Evolutionary conservation across 2,888 invertebrate genomes (phyloP).

Genomic region (Ganaspis brasiliensis): DNA sequence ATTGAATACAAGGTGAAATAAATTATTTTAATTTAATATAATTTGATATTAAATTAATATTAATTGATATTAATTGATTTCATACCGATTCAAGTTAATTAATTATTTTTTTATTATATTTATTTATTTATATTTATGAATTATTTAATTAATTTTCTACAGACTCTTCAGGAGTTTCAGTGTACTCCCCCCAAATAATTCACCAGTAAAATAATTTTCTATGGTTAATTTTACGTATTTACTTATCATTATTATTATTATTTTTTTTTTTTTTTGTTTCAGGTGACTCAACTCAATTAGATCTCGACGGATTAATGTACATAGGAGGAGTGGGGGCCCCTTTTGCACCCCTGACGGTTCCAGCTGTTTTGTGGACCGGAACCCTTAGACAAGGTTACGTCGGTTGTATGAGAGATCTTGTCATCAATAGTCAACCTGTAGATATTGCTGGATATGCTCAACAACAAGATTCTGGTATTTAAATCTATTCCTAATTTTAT

Average conservation of each 20-base stretch:
- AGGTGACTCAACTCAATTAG: slow-evolving; percentile 93
- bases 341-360: slow-evolving; percentile 89
- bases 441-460: slow-evolving; percentile 94
- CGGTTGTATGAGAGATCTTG: slow-evolving; percentile 95
- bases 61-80: no score
- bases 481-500: no score
- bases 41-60: no score
- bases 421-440: slow-evolving; percentile 92
- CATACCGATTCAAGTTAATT: no score
- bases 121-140: no score
- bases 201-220: no score
- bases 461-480: slow-evolving; percentile 94
- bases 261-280: slow-evolving; percentile 53
- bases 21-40: no score
- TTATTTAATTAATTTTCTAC: no score
- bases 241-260: background rate
- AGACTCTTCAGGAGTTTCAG: no score
- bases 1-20: no score
- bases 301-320: slow-evolving; percentile 93
- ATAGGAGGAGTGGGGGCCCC: slow-evolving; percentile 94
- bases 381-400: slow-evolving; percentile 95
- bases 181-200: no score
- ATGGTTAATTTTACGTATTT: background rate
- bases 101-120: no score
- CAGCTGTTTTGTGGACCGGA: slow-evolving; percentile 95